These are phyloP conservation scores for Poecile montanus DNA, from an alignment of 2,797 vertebrate genomes.

Conservation along the genomic window DNA sequence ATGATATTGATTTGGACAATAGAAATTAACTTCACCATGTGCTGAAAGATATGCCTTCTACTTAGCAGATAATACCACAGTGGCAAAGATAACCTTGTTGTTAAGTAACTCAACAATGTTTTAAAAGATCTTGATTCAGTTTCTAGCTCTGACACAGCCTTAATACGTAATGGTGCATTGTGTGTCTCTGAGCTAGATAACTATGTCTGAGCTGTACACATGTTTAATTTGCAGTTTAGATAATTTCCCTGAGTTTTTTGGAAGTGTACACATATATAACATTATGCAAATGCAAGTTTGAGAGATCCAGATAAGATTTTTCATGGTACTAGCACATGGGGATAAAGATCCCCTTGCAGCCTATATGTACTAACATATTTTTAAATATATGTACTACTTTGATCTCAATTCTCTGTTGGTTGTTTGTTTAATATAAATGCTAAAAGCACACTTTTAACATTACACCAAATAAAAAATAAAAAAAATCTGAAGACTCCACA, in stretches of 20 bases:
- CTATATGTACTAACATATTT: background rate
- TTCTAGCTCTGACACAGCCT: background rate
- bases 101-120: background rate
- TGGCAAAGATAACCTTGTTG: background rate
- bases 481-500: background rate
- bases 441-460: background rate
- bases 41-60: background rate
- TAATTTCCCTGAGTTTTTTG: background rate
- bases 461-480: background rate
- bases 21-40: background rate
- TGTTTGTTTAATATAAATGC: background rate
- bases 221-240: background rate
- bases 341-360: background rate
- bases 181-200: background rate
- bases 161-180: background rate
- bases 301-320: background rate
- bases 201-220: background rate
- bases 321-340: background rate
- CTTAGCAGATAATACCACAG: background rate
- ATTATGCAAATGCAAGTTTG: background rate
- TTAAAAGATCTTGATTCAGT: background rate
- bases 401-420: background rate
- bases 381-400: background rate
- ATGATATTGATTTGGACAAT: background rate
- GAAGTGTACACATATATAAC: background rate